Evolutionary conservation across 35 echinoderm and acorn worm genomes (phyloP).

Genomic region (Ophioderma brevispina): DNA sequence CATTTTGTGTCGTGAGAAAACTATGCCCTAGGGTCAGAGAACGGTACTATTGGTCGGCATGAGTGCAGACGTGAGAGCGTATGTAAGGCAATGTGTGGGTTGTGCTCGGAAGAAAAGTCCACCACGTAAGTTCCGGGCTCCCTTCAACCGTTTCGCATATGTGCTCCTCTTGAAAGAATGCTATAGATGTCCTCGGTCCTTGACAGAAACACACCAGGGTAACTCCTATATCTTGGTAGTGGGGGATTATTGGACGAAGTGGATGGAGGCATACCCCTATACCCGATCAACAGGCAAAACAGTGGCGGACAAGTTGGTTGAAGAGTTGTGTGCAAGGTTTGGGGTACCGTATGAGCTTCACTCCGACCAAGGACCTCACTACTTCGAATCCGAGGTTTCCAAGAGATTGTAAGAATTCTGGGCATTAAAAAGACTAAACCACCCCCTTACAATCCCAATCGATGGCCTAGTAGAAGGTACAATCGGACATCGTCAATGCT

Average conservation of each 20-base stretch:
- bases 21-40: constrained; percentile 20
- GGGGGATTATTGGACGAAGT: no score
- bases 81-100: constrained; percentile 20
- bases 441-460: constrained; percentile 44
- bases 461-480: constrained; percentile 19
- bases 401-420: constrained; percentile 17
- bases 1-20: constrained; percentile 36
- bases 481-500: constrained; percentile 21
- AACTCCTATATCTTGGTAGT: no score
- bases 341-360: constrained; percentile 1
- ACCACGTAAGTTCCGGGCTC: constrained; percentile 18
- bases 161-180: constrained; percentile 44
- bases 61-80: constrained; percentile 17
- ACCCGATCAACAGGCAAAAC: no score
- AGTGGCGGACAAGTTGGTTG: no score
- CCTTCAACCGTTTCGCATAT: constrained; percentile 37
- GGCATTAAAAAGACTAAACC: constrained; percentile 32
- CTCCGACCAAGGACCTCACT: constrained; percentile 3
- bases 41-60: constrained; percentile 56
- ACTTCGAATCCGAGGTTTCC: constrained; percentile 15
- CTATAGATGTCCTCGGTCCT: no score
- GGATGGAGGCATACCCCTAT: no score
- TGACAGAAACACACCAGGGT: no score
- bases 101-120: constrained; percentile 61
- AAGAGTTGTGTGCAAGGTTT: constrained; percentile 17